Conservation (phyloP, 1,140 invertebrate genomes). For the Tachypleus tridentatus region DNA sequence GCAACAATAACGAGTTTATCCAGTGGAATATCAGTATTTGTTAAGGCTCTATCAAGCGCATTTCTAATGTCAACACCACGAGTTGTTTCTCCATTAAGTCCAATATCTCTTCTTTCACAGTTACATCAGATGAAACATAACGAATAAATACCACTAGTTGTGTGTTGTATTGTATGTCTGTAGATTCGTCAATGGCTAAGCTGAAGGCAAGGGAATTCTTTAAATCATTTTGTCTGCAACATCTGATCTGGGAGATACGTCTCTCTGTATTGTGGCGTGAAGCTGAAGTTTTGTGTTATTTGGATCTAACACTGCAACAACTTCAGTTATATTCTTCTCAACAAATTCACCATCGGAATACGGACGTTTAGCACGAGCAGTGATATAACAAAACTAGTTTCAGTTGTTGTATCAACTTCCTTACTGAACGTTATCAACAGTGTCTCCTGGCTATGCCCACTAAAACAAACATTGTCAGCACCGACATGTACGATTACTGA, state of each 20-base stretch:
- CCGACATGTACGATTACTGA: too few relatives aligned
- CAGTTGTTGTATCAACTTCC: too few relatives aligned
- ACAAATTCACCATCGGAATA: slow-evolving; percentile 17
- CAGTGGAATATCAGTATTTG: too few relatives aligned
- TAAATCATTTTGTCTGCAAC: slow-evolving; percentile 8
- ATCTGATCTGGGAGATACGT: slow-evolving; percentile 6
- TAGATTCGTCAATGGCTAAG: slow-evolving; percentile 1
- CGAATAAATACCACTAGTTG: slow-evolving; percentile 15
- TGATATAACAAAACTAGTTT: too few relatives aligned
- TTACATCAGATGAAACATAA: slow-evolving; percentile 8
- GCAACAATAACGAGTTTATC: too few relatives aligned
- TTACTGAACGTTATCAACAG: too few relatives aligned
- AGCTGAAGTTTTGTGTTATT: slow-evolving; percentile 16
- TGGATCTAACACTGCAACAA: slow-evolving; percentile 16
- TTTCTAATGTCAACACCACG: slow-evolving; percentile 1
- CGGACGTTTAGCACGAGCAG: slow-evolving; percentile 7
- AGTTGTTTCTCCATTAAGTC: slow-evolving; percentile 11
- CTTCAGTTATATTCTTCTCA: slow-evolving; percentile 15
- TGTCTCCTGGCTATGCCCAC: too few relatives aligned
- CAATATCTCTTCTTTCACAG: slow-evolving; percentile 6
- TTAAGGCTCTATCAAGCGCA: too few relatives aligned
- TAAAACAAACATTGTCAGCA: too few relatives aligned
- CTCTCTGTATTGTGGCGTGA: slow-evolving; percentile 12
- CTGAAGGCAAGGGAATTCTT: slow-evolving; percentile 14
- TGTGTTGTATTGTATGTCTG: slow-evolving; percentile 6